Evolutionary conservation across 2,797 vertebrate species (phyloP), one percentile per base, ranked within the genome.

Genomic region (Lepus oiostolus): DNA sequence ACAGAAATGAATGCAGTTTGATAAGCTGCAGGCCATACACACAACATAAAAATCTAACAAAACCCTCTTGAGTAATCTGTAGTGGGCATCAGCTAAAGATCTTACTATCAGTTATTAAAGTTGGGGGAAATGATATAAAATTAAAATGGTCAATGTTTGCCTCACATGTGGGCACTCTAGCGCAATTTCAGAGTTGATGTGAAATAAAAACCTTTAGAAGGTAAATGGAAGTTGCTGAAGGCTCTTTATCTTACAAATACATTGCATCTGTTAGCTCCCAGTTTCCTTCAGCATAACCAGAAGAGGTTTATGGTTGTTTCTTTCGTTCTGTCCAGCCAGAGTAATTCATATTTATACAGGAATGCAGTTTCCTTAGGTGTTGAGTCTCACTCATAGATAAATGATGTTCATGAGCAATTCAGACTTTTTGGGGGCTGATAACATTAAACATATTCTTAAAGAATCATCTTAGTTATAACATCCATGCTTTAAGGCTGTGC

Each of bases 211-310:
- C 67, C 0, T 26, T 87, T 77, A 24, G 54, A 92, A 88, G 32
- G n/a, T 54, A n/a, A 79, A 28, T 60, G 35, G 85, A 85, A 94
- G 52, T 38, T 70, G 52, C 30, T 16, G 81, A 58, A 72, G 70
- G 35, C 16, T 67, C 67, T 91, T 79, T 17, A 86, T 74, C 86
- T 92, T 89, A 50, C 62, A 79, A 86, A 65, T 32, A 92, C 42
- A 4, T 81, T 89, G 71, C 28, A 35, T 89, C 83, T 95, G 71
- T 94, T 84, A 96, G 47, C 11, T 26, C 16, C 21, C 35, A 24
- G 30, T 47, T 88, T 42, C 72, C 88, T n/a, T 90, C 60, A 92
- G 42, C 21, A 86, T 80, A 85, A 70, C 74, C 76, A 3, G 30
- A 81, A 88, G 35, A 95, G 47, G 52, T 90, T 81, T 67, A 62